These are phyloP conservation scores for Sebastiscus tertius DNA, from an alignment of 2,797 vertebrate species.

Conservation along the genomic window DNA sequence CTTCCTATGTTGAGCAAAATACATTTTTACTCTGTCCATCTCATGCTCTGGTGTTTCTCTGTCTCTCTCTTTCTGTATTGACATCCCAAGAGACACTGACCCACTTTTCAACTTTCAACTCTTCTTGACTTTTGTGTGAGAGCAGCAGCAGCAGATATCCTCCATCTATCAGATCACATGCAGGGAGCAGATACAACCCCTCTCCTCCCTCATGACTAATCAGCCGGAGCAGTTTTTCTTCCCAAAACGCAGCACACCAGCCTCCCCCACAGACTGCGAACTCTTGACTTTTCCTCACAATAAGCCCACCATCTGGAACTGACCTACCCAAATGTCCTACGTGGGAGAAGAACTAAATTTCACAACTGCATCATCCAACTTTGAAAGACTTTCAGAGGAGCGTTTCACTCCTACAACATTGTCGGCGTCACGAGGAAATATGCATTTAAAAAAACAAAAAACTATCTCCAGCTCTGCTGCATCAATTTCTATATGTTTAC, in stretches of 20 bases:
- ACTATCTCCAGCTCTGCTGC: background rate
- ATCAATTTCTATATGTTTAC: background rate
- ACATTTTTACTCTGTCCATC: background rate
- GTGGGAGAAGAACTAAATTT: background rate
- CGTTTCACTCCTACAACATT: background rate
- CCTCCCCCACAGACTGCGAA: constrained; percentile 30
- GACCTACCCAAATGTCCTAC: background rate
- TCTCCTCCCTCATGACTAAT: constrained; percentile 67
- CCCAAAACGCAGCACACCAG: constrained; percentile 24
- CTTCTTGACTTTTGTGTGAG: constrained; percentile 49
- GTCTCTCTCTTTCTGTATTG: constrained; percentile 3
- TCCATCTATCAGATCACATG: constrained; percentile 71
- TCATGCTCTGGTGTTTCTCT: background rate
- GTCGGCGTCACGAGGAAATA: background rate
- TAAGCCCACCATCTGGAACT: constrained; percentile 6
- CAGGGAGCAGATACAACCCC: constrained; percentile 45
- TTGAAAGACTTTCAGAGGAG: background rate
- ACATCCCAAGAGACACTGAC: constrained; percentile 48
- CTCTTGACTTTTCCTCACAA: constrained; percentile 35
- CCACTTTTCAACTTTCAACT: constrained; percentile 73
- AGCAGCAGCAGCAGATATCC: constrained; percentile 24
- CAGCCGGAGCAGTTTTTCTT: constrained; percentile 57
- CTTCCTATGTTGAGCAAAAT: background rate
- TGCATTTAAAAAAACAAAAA: background rate
- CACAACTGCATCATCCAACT: background rate